Conservation (phyloP, 35 echinoderm and acorn worm genomes). For the Hemicentrotus pulcherrimus region DNA sequence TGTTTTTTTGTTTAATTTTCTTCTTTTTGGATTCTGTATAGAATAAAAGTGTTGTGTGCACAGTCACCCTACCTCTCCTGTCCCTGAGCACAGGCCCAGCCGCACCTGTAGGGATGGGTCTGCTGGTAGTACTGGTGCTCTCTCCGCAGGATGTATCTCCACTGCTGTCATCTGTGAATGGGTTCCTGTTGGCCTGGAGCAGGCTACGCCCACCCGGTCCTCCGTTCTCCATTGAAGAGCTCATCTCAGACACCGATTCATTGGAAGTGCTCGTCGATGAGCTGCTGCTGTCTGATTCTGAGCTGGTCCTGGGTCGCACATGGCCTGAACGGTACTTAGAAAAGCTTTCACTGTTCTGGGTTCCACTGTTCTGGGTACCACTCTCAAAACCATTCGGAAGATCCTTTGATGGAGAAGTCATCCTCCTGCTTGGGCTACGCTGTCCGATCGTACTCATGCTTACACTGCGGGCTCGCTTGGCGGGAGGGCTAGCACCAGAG, state of each 20-base stretch:
- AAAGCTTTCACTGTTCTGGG: conserved; percentile 80
- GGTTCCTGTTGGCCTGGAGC: conserved; percentile 51
- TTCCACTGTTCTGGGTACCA: conserved; percentile 52
- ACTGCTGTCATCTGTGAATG: conserved; percentile 93
- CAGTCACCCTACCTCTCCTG: conserved; percentile 76
- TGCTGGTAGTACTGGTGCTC: conserved; percentile 91
- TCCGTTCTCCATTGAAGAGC: conserved; percentile 74
- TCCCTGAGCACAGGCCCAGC: conserved; percentile 85
- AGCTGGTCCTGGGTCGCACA: conserved; percentile 80
- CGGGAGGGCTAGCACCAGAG: conserved; percentile 44
- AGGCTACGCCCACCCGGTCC: conserved; percentile 51
- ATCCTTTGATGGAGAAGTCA: conserved; percentile 52
- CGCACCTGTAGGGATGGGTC: conserved; percentile 65
- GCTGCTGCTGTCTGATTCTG: conserved; percentile 84
- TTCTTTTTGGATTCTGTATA: background rate
- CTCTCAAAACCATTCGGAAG: conserved; percentile 89
- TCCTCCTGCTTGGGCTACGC: conserved; percentile 56
- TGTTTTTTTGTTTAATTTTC: background rate
- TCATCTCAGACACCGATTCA: conserved; percentile 77
- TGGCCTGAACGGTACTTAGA: conserved; percentile 78
- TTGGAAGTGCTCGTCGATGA: conserved; percentile 78
- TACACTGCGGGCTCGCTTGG: conserved; percentile 75
- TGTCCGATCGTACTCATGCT: conserved; percentile 70
- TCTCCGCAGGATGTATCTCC: conserved; percentile 96
- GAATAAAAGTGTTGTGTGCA: conserved; percentile 44